Evolutionary conservation across 2,888 invertebrate species (phyloP).

Genomic region (Eumacrocentrus americanus): DNA sequence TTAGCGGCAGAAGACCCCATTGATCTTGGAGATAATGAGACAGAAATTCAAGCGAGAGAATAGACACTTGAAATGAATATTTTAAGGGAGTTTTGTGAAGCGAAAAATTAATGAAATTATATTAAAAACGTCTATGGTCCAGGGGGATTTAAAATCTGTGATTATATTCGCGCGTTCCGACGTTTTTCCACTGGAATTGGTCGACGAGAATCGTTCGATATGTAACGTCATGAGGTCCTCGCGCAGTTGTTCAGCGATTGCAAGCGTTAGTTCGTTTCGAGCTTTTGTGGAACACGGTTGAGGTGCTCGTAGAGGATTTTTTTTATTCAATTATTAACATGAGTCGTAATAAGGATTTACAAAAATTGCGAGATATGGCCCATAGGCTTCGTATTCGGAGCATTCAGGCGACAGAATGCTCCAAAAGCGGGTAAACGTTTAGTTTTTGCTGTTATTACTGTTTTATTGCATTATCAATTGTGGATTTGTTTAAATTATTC

Average conservation of each 20-base stretch:
- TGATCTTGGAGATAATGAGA: too few species aligned
- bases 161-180: slow-evolving; percentile 14
- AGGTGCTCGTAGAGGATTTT: not conserved
- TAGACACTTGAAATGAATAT: too few species aligned
- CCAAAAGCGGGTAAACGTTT: slow-evolving; percentile 70
- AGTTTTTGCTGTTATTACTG: too few species aligned
- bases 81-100: too few species aligned
- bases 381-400: slow-evolving; percentile 70
- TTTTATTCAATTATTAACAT: not conserved
- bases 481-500: too few species aligned
- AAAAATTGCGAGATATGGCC: slow-evolving; percentile 67
- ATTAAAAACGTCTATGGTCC: too few species aligned
- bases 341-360: slow-evolving; percentile 43
- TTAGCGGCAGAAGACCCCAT: too few species aligned
- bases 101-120: too few species aligned
- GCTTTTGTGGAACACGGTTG: slow-evolving; percentile 34
- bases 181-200: slow-evolving; percentile 16
- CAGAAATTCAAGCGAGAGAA: too few species aligned
- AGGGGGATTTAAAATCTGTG: slow-evolving; percentile 2
- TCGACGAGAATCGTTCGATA: slow-evolving; percentile 22
- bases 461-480: too few species aligned
- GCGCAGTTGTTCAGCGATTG: slow-evolving; percentile 26
- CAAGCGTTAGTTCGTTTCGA: slow-evolving; percentile 44
- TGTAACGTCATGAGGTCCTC: slow-evolving; percentile 16
- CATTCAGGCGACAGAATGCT: slow-evolving; percentile 69